Conservation (phyloP, 2,888 invertebrate species). For the Epinotia ramella region DNA sequence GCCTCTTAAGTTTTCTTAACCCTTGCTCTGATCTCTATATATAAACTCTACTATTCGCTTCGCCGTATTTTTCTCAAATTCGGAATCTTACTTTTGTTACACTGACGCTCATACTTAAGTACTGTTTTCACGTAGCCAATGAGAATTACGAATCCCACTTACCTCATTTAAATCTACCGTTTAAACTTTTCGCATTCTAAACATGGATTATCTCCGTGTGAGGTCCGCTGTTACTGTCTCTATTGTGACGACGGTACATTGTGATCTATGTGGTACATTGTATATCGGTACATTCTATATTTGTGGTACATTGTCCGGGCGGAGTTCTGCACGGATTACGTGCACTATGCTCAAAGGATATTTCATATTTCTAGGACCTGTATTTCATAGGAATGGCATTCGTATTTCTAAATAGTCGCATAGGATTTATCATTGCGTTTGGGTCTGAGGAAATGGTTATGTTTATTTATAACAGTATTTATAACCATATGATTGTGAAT, state of each 20-base stretch:
- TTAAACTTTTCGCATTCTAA: background rate
- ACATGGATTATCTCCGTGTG: conserved; percentile 15
- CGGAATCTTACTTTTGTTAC: background rate
- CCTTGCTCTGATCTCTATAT: background rate
- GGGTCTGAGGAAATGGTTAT: conserved; percentile 2
- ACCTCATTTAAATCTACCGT: conserved; percentile 4
- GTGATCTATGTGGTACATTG: conserved; percentile 21
- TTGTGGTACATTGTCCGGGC: conserved; percentile 31
- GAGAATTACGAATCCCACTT: background rate
- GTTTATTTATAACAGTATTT: conserved; percentile 16
- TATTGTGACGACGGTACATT: conserved; percentile 23
- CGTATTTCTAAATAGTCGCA: conserved; percentile 6
- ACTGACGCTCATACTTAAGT: conserved; percentile 1
- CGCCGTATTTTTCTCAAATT: background rate
- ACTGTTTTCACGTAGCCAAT: conserved; percentile 1
- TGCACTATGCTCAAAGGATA: conserved; percentile 21
- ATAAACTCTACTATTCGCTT: background rate
- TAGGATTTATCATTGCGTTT: conserved; percentile 7
- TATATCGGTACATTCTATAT: conserved; percentile 14
- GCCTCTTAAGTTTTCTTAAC: no score
- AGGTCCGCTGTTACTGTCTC: conserved; percentile 27
- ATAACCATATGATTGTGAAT: background rate
- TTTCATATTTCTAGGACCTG: conserved; percentile 33
- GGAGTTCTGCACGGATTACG: conserved; percentile 33
- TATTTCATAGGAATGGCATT: conserved; percentile 21